Base-by-base conservation (phyloP, 37 sponge, comb jelly and placozoan genomes). In the Corticium candelabrum region DNA sequence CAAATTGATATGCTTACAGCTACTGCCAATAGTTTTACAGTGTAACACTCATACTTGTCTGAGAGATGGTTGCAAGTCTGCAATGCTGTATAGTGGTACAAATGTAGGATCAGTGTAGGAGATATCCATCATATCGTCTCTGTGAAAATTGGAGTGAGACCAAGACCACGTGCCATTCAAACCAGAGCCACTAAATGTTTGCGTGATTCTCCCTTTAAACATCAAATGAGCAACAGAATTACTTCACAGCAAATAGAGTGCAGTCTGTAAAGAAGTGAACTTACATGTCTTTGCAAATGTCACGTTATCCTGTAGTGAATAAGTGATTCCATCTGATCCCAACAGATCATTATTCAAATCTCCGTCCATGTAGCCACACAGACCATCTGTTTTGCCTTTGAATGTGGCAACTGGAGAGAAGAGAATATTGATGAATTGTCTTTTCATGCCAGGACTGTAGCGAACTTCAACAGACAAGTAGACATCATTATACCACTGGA, bases 91-190 rank as follows among this genome's bases (percentile, higher is more conserved):
- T 11, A 50, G 62, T 21, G 62, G 62, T 27, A 50, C 62, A 21
- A 50, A 50, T 50, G 11, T 50, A 50, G 62, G 62, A 50, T 50
- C 62, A 21, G 62, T 50, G 62, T 50, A 50, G 62, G 62, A 50
- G 11, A 21, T 27, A 21, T 50, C 62, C 62, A 50, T 27, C 21
- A 21, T 50, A 21, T 50, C 62, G 62, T 50, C 62, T 50, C 21
- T 50, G 62, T 50, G 62, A 50, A 50, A 50, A 50, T 50, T 50
- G 15, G 62, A 50, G 21, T 50, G 62, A 50, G 15, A 27, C 62
- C 62, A 50, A 11, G 62, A 50, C 62, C 62, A 50, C 11, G 62
- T 50, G 62, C 62, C 62, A 21, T 50, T 50, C 62, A 50, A 50
- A 21, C 62, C 62, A 21, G 62, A 50, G 62, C 62, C 62, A 50